These are phyloP conservation scores for Xanthia icteritia DNA, from an alignment of 2,888 invertebrate species.

Conservation along the genomic window DNA sequence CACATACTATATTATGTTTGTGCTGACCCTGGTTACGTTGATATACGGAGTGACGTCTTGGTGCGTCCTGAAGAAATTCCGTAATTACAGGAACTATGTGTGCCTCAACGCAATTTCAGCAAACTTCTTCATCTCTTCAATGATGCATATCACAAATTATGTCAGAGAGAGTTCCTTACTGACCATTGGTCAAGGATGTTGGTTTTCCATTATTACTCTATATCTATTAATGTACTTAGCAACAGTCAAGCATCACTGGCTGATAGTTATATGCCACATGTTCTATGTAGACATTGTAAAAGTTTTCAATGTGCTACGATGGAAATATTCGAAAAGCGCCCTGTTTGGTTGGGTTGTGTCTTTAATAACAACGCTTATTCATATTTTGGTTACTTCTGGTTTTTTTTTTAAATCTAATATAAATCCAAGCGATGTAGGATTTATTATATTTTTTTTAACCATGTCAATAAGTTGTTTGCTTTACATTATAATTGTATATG, in stretches of 20 bases:
- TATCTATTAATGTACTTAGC: background rate
- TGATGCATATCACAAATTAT: no score
- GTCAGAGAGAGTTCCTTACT: no score
- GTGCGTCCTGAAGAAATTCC: no score
- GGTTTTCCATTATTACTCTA: no score
- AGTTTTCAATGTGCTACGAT: background rate
- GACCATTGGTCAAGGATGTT: no score
- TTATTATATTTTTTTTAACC: background rate
- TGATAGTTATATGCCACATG: background rate
- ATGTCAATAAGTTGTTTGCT: slow-evolving; percentile 3
- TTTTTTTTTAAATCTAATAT: background rate
- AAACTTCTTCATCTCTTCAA: no score
- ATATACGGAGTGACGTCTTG: no score
- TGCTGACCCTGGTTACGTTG: no score
- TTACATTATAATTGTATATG: background rate
- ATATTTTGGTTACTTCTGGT: background rate
- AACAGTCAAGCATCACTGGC: background rate
- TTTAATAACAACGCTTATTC: background rate
- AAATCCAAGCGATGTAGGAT: no score
- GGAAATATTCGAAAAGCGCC: slow-evolving; percentile 7
- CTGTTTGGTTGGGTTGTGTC: slow-evolving; percentile 14
- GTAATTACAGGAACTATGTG: no score
- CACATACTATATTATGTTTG: no score
- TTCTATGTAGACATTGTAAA: slow-evolving; percentile 25
- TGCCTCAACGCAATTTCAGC: no score